Percentiles rank a stretch among this genome's conserved stretches.
These are phyloP conservation scores for Agrochola litura DNA, from an alignment of 2,888 invertebrate genomes.

Conservation along the genomic window DNA sequence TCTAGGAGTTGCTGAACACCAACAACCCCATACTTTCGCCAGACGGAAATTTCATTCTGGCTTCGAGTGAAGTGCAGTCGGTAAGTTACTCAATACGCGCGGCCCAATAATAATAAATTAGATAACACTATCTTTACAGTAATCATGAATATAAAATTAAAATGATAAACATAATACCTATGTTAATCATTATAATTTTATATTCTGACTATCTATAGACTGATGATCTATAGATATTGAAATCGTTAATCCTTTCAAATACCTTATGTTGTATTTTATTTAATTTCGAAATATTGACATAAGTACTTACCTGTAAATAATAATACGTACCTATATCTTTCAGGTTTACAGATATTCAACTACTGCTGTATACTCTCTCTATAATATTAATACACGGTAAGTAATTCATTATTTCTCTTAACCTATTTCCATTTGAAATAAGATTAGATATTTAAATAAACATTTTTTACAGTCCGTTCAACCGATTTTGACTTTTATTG, in stretches of 20 bases:
- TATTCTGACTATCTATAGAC: no score
- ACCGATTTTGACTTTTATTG: no score
- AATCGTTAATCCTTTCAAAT: constrained; percentile 37
- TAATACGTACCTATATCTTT: constrained; percentile 57
- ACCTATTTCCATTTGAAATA: neutral
- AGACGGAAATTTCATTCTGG: constrained; percentile 83
- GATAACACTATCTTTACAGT: constrained; percentile 55
- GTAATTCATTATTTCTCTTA: constrained; percentile 57
- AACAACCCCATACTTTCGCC: constrained; percentile 85
- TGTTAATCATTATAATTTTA: no score
- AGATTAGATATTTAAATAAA: no score
- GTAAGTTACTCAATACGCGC: constrained; percentile 73
- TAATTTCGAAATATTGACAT: constrained; percentile 7
- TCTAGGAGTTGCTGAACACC: constrained; percentile 82
- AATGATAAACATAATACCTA: constrained; percentile 46
- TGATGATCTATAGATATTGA: constrained; percentile 49
- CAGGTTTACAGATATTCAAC: constrained; percentile 93
- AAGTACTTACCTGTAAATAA: neutral
- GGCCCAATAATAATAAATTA: constrained; percentile 30
- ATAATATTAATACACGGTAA: constrained; percentile 89
- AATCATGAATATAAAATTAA: constrained; percentile 37
- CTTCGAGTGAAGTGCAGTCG: constrained; percentile 83
- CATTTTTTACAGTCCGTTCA: no score
- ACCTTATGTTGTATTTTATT: constrained; percentile 16
- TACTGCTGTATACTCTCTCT: constrained; percentile 91